Evolutionary conservation across 2,113 vertebrate genomes (phyloP), one percentile per base, ranked within the genome.

Genomic region (Furnarius figulus): DNA sequence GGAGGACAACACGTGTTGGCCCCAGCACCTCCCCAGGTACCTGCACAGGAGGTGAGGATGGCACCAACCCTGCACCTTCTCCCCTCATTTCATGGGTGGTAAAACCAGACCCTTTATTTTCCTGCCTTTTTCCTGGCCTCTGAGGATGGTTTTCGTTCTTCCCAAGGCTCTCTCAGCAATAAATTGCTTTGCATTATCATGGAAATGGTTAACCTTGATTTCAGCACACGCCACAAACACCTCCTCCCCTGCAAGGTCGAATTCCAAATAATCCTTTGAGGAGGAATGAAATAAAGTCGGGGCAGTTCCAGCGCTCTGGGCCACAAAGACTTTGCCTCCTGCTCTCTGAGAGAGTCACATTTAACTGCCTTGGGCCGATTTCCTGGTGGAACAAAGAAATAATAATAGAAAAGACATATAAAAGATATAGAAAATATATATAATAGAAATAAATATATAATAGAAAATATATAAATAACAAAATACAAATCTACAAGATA

Each of bases 11-110:
- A 22, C 2, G 13, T 47, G 68, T 70, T 68, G 16, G 6, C n/a
- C 24, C 3, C 89, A 15, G 75, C 39, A 12, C 24, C 25, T 62
- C 52, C 37, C 18, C 44, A 6, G 9, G 19, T 2, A 21, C 19
- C 12, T 2, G 47, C 1, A 3, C 0, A 1, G 44, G 35, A 16
- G 23, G 23, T 0, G 7, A 24, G 42, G 44, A 10, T 5, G 30
- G 24, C 56, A 65, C 4, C 30, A 37, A 8, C n/a, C 20, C 52
- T 28, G 77, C 37, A 22, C 81, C 27, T 65, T 47, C 67, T 37
- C 35, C 6, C 46, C 70, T 63, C 22, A 3, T 40, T 65, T 46
- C 49, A 7, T 0, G 15, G 30, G 4, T 2, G 2, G 50, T 20
- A 71, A 81, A 59, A 7, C 25, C 20, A 9, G 37, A 6, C 28